These are phyloP conservation scores for Iguana delicatissima DNA, from an alignment of 2,797 vertebrate genomes.

Conservation along the genomic window DNA sequence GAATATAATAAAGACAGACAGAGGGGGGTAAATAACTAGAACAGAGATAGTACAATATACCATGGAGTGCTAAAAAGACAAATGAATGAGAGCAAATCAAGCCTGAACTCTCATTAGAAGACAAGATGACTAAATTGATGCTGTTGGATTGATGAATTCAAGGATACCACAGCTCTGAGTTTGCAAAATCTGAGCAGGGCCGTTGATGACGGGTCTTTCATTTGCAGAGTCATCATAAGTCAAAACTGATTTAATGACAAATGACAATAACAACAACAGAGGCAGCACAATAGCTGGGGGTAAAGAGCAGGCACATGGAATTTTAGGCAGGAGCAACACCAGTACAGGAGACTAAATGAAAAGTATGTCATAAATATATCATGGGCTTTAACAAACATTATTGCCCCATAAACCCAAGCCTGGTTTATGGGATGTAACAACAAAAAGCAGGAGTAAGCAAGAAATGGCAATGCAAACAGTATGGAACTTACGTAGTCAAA, in stretches of 20 bases:
- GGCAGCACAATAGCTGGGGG: background rate
- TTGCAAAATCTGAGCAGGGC: too few species aligned
- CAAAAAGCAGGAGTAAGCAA: constrained; percentile 3
- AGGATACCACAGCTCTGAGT: too few species aligned
- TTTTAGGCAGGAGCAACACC: background rate
- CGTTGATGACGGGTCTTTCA: too few species aligned
- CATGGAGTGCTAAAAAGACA: too few species aligned
- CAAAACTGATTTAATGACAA: too few species aligned
- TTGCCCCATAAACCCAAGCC: background rate
- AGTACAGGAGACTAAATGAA: background rate
- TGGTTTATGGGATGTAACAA: constrained; percentile 6
- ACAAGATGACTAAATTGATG: too few species aligned
- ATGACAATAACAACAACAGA: background rate
- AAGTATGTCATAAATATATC: background rate
- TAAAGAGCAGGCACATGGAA: background rate
- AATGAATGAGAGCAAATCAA: too few species aligned
- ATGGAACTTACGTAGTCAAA: background rate
- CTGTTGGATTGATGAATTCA: too few species aligned
- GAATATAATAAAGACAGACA: background rate
- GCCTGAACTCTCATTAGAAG: too few species aligned
- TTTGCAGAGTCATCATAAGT: too few species aligned
- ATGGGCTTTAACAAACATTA: background rate
- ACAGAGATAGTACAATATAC: too few species aligned
- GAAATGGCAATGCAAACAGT: background rate
- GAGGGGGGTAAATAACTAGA: background rate